A percentile compares a stretch with the other conserved stretches of the same genome.
These are phyloP conservation scores for Ormyrus labotus DNA, from an alignment of 2,888 invertebrate species.

Conservation along the genomic window DNA sequence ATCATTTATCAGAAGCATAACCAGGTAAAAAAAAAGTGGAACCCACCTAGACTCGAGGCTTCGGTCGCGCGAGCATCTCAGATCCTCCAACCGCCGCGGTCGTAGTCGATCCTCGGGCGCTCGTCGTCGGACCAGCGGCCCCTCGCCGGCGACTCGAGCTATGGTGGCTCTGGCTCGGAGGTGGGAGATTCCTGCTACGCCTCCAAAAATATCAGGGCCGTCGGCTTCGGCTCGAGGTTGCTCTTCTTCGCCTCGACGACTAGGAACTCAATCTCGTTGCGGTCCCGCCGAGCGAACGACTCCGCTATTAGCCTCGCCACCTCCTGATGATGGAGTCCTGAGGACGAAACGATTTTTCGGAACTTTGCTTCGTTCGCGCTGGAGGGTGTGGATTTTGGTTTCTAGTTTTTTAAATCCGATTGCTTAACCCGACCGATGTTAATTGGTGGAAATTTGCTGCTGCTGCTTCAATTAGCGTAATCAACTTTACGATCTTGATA, in stretches of 20 bases:
- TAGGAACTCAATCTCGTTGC: slow-evolving; percentile 93
- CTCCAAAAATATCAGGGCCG: slow-evolving; percentile 92
- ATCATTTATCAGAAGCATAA: too few species aligned
- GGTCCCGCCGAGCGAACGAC: slow-evolving; percentile 92
- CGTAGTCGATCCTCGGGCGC: slow-evolving; percentile 50
- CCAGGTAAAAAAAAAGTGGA: neutral
- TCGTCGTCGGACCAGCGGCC: slow-evolving; percentile 51
- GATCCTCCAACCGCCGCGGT: slow-evolving; percentile 20
- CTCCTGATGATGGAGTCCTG: slow-evolving; percentile 78
- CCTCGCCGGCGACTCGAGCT: slow-evolving; percentile 61
- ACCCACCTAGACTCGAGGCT: slow-evolving; percentile 1
- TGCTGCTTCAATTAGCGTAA: too few species aligned
- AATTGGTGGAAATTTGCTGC: too few species aligned
- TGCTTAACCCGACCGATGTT: too few species aligned
- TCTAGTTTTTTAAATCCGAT: too few species aligned
- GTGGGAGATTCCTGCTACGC: slow-evolving; percentile 85
- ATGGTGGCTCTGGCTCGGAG: slow-evolving; percentile 74
- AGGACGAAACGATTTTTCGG: neutral
- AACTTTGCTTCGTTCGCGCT: too few species aligned
- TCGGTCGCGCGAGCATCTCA: neutral
- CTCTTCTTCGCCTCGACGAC: slow-evolving; percentile 95
- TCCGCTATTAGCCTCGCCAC: slow-evolving; percentile 95
- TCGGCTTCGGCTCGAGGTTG: slow-evolving; percentile 93
- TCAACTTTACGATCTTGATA: too few species aligned
- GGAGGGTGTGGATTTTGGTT: too few species aligned